Base-by-base conservation (phyloP, 92 coral and sea anemone species). In the Desmophyllum pertusum region DNA sequence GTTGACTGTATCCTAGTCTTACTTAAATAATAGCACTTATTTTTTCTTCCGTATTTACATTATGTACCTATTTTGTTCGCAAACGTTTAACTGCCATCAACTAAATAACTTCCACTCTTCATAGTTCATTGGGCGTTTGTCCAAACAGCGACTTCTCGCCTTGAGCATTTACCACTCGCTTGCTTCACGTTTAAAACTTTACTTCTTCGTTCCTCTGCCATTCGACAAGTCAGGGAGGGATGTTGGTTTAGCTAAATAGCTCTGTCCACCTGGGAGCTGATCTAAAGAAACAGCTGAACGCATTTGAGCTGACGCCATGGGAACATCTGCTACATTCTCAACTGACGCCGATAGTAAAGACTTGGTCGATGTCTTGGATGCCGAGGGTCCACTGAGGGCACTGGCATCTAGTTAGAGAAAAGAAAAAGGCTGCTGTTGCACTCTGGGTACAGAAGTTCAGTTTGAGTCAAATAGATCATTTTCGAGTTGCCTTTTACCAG, bases 211-310 rank as follows among this genome's bases (percentile, higher is more conserved):
- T 48, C 79, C 88, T 41, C 66, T 91, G 48, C 85, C 83, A 23
- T 66, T 78, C 27, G 93, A 80, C 55, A 91, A 76, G 63, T 93
- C 93, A 10, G 97, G 93, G 88, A 91, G 62, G 57, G 93, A 90
- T 19, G 78, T 67, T 3, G 87, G 83, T 18, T 83, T 83, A 10
- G 57, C n/a, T 55, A 50, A 42, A 57, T 6, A 15, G 83, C 83
- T 87, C 64, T 73, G 78, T 10, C 52, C 76, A 18, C 75, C 87
- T 80, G 87, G 75, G 36, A 90, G 59, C 66, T 77, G 78, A 19
- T 78, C 93, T 43, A 76, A 36, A 10, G 93, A 70, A 27, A 50
- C 84, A 7, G 90, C 87, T 65, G 90, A 83, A 66, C 85, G 83
- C 85, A 81, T 64, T 35, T 57, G 65, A 71, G 50, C 61, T 50